phyloP scores from a whole-genome alignment of 2,888 invertebrate species.

The Imbricaverruca yamaguchii region DNA sequence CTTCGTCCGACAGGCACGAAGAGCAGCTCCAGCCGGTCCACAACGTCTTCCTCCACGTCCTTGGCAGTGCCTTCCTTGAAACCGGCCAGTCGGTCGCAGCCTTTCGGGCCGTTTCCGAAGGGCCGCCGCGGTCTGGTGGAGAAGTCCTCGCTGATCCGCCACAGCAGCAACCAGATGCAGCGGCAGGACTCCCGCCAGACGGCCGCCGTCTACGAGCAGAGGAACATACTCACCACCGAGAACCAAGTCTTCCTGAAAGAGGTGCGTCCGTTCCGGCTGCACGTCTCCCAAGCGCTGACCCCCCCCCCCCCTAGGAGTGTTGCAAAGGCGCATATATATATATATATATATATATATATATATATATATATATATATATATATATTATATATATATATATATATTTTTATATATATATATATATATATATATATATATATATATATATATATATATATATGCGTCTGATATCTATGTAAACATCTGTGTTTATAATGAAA shows the following conservation, averaged over 20 bases:
- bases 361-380: no score
- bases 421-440: no score
- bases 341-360: no score
- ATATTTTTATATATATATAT: no score
- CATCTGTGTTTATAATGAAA: no score
- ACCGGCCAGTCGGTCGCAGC: slow-evolving; percentile 35
- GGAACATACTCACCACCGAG: slow-evolving; percentile 31
- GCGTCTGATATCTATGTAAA: no score
- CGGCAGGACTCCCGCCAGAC: neutral
- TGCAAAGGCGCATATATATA: no score
- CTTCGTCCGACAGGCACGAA: neutral
- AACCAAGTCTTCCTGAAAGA: slow-evolving; percentile 34
- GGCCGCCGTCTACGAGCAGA: slow-evolving; percentile 26
- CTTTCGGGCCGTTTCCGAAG: slow-evolving; percentile 67
- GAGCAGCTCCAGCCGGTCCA: neutral
- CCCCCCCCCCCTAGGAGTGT: no score
- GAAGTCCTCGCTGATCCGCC: slow-evolving; percentile 78
- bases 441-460: no score
- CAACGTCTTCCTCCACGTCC: neutral
- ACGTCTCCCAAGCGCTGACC: no score
- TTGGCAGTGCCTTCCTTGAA: slow-evolving; percentile 12
- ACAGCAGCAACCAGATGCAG: slow-evolving; percentile 55
- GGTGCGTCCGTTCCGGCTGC: slow-evolving; percentile 23
- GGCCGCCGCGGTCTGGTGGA: slow-evolving; percentile 73
- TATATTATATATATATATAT: no score